Base-by-base conservation (phyloP, 1,140 invertebrate species). In the Drosophila ficusphila region DNA sequence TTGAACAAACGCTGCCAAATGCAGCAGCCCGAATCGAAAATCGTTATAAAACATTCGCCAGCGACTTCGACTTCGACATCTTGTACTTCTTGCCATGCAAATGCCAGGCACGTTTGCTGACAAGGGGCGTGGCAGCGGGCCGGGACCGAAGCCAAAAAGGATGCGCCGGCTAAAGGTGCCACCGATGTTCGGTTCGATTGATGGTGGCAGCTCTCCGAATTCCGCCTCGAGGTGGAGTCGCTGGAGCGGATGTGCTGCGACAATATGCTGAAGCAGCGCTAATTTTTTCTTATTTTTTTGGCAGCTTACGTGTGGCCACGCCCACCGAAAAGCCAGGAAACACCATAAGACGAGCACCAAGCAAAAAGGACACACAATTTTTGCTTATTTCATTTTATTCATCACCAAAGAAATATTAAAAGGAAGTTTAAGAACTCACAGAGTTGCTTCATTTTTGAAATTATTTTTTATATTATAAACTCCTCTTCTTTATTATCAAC, bases 51-150 rank as follows among this genome's bases (percentile, higher is more conserved):
- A 53, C 51, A 78, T 76, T 76, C 46, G 69, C 36, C 47, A 21
- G 27, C n/a, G n/a, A n/a, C n/a, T 36, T 8, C 47, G 47, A 51
- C 18, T 51, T 46, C 31, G 60, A 62, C 60, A 64, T 27, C 34
- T 42, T 12, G 36, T 34, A 34, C 61, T 65, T 33, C 62, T 52
- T 12, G 16, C 61, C 64, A 79, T 79, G 69, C 47, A 79, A 75
- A 85, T 85, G 81, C 81, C 75, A 86, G 79, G 81, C 81, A 85
- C 81, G 81, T 85, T 85, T 81, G 82, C 76, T 75, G 79, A 83
- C 79, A 82, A 39, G 52, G 57, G 81, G 81, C 81, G 76, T 86
- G 81, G 60, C 42, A 4, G 25, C 56, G 27, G 23, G 62, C 31
- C 21, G 14, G 34, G 38, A 44, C 46, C 27, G 29, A 23, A 44